Evolutionary conservation across 1,140 invertebrate species (phyloP).

Genomic region (Penaeus vannamei): DNA sequence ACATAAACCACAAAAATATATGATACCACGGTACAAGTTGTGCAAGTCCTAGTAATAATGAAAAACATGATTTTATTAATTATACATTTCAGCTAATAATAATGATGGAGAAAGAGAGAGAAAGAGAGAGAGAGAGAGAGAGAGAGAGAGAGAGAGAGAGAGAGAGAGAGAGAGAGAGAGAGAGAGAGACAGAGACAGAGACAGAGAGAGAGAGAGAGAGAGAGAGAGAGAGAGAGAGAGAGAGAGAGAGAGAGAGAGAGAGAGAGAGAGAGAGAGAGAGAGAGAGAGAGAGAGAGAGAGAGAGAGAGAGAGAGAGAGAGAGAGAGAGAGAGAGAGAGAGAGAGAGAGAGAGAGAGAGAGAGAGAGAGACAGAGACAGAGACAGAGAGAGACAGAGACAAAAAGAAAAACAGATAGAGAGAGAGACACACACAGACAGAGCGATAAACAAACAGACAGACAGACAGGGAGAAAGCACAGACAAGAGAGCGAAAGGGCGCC

Average conservation of each 20-base stretch:
- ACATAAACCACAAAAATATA: no score
- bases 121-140: no score
- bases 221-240: slow-evolving; percentile 40
- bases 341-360: slow-evolving; percentile 35
- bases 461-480: no score
- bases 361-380: slow-evolving; percentile 36
- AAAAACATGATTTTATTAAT: no score
- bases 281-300: slow-evolving; percentile 35
- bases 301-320: no score
- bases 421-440: background rate
- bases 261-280: slow-evolving; percentile 40
- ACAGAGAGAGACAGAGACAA: slow-evolving; percentile 33
- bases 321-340: slow-evolving; percentile 9
- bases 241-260: slow-evolving; percentile 40
- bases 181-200: slow-evolving; percentile 31
- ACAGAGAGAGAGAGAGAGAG: slow-evolving; percentile 37
- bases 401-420: slow-evolving; percentile 15
- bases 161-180: slow-evolving; percentile 56
- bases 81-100: no score
- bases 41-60: no score
- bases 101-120: no score
- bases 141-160: no score
- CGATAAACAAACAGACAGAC: no score
- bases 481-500: background rate
- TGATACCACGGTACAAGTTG: no score